These are phyloP conservation scores for Peromyscus attwateri DNA, from an alignment of 2,797 vertebrate genomes.

Conservation along the genomic window DNA sequence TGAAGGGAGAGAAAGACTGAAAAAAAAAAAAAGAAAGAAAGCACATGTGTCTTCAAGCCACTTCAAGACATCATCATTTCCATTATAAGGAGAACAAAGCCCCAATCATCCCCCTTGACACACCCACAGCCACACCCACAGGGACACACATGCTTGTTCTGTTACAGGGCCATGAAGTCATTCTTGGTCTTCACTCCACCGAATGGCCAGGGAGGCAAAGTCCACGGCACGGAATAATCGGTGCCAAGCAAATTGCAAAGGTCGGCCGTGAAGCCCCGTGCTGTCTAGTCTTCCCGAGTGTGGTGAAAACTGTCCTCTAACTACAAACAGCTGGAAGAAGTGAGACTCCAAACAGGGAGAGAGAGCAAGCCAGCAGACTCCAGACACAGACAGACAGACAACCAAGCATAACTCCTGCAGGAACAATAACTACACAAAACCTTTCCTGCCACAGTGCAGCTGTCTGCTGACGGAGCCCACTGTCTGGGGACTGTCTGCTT, in stretches of 20 bases:
- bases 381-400: background rate
- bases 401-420: background rate
- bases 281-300: constrained; percentile 64
- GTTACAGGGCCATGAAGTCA: background rate
- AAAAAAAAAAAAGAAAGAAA: background rate
- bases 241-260: constrained; percentile 73
- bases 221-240: background rate
- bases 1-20: background rate
- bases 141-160: constrained; percentile 43
- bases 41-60: constrained; percentile 3
- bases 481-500: background rate
- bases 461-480: background rate
- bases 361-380: background rate
- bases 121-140: background rate
- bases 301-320: constrained; percentile 75
- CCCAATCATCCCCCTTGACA: background rate
- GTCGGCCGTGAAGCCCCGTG: constrained; percentile 68
- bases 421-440: background rate
- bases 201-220: constrained; percentile 71
- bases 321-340: constrained; percentile 39
- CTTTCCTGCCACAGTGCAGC: accelerated
- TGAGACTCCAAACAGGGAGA: background rate
- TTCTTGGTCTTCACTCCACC: background rate
- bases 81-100: constrained; percentile 50
- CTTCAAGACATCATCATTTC: constrained; percentile 67